Conservation (phyloP, 2,797 vertebrate genomes). For the Bryconaethiops microstoma region DNA sequence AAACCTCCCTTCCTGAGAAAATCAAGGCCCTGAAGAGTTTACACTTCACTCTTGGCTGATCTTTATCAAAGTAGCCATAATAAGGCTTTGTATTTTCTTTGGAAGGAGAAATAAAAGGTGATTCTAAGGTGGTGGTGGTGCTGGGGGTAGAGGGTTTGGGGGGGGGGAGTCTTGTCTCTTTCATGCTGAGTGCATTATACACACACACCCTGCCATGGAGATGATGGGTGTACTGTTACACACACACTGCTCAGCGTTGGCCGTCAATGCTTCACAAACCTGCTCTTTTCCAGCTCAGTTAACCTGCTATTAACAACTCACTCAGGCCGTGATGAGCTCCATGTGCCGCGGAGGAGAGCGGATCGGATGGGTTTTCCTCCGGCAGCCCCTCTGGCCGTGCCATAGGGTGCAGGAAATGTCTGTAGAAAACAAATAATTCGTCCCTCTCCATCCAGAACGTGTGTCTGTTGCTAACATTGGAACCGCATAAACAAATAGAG, state of each 20-base stretch:
- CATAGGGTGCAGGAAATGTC: conserved; percentile 24
- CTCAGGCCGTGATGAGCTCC: conserved; percentile 77
- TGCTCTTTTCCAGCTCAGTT: conserved; percentile 75
- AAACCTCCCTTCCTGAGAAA: not conserved
- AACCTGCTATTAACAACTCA: conserved; percentile 76
- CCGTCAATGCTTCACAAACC: conserved; percentile 64
- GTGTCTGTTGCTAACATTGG: conserved; percentile 73
- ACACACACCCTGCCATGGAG: conserved; percentile 3
- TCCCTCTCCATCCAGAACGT: conserved; percentile 65
- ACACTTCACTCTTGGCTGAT: conserved; percentile 62
- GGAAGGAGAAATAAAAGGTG: conserved; percentile 63
- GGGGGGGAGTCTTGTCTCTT: conserved; percentile 58
- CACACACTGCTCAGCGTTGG: conserved; percentile 61
- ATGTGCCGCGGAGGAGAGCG: conserved; percentile 78
- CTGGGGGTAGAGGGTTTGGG: not conserved
- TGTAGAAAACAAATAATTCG: conserved; percentile 80
- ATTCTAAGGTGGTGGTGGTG: conserved; percentile 61
- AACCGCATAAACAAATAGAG: conserved; percentile 62
- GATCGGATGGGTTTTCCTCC: conserved; percentile 76
- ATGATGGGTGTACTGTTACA: conserved; percentile 71
- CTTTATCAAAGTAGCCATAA: conserved; percentile 69
- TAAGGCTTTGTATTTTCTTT: conserved; percentile 64
- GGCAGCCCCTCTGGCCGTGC: conserved; percentile 56
- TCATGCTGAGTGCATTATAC: conserved; percentile 43
- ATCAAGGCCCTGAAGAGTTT: conserved; percentile 50